phyloP scores from a whole-genome alignment of 2,797 vertebrate species.

The Lagocephalus sceleratus region DNA sequence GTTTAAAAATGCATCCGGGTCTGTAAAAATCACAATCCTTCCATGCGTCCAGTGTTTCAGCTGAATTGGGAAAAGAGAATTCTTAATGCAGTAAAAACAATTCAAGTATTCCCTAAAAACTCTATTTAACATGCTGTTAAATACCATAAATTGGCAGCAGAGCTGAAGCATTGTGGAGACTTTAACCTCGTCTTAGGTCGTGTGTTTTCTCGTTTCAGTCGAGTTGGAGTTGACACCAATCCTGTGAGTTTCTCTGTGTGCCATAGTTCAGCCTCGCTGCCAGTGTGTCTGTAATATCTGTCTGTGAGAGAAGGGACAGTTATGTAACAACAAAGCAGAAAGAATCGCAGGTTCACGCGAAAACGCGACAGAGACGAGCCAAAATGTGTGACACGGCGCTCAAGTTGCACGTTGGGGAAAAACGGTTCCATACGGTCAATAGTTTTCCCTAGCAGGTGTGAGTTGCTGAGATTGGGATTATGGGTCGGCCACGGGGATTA shows the following conservation, averaged over 20 bases:
- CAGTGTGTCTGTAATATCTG: slow-evolving; percentile 2
- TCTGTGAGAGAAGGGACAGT: slow-evolving; percentile 1
- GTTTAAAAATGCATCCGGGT: slow-evolving; percentile 18
- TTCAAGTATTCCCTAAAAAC: too few relatives aligned
- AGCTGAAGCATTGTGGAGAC: too few relatives aligned
- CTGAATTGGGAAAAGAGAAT: too few relatives aligned
- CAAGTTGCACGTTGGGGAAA: too few relatives aligned
- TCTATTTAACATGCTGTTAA: too few relatives aligned
- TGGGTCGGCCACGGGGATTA: not conserved
- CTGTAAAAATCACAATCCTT: slow-evolving; percentile 7
- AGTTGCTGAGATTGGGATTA: not conserved
- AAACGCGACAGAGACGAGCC: not conserved
- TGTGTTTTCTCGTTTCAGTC: not conserved
- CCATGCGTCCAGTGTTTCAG: not conserved
- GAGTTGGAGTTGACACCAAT: slow-evolving; percentile 38
- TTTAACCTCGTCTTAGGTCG: not conserved
- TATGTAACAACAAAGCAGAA: slow-evolving; percentile 28
- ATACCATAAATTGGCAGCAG: too few relatives aligned
- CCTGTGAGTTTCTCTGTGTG: slow-evolving; percentile 35
- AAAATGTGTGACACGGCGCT: not conserved
- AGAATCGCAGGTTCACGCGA: not conserved
- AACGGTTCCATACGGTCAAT: too few relatives aligned
- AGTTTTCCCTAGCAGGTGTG: not conserved
- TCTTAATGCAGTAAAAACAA: too few relatives aligned
- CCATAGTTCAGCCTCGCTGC: not conserved